phyloP scores from a whole-genome alignment of 2,888 invertebrate genomes.

The Orchesellides sinensis region DNA sequence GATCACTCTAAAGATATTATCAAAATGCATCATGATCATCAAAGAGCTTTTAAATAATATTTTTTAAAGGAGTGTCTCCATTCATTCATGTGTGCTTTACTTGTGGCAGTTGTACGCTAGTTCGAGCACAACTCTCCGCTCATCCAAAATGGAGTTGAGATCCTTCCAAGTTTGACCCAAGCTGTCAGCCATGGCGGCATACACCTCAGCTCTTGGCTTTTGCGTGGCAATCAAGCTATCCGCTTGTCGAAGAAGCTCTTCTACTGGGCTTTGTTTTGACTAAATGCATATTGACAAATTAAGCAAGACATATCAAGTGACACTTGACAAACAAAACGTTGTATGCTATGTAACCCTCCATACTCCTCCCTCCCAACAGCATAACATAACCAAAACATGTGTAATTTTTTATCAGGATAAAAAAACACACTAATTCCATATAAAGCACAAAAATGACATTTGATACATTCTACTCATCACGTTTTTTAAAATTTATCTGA shows the following conservation, averaged over 20 bases:
- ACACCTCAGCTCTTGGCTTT: slow-evolving; percentile 84
- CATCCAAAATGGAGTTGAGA: slow-evolving; percentile 79
- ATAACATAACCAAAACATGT: too few species aligned
- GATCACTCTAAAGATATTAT: slow-evolving; percentile 37
- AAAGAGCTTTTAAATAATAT: too few species aligned
- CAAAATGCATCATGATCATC: background rate
- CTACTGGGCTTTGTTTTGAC: slow-evolving; percentile 89
- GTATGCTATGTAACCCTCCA: too few species aligned
- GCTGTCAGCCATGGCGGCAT: slow-evolving; percentile 90
- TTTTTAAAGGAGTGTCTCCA: too few species aligned
- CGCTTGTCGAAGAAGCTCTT: slow-evolving; percentile 90
- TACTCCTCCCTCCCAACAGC: background rate
- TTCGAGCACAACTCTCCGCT: slow-evolving; percentile 75
- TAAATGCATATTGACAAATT: background rate
- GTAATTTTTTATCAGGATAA: too few species aligned
- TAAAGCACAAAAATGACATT: too few species aligned
- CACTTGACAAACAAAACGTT: too few species aligned
- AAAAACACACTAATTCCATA: background rate
- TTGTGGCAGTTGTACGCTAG: slow-evolving; percentile 65
- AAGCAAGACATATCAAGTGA: background rate
- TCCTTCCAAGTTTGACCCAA: slow-evolving; percentile 78
- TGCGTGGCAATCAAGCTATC: slow-evolving; percentile 89
- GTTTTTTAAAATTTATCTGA: too few species aligned
- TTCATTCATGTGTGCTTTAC: slow-evolving; percentile 22
- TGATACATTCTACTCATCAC: too few species aligned